Base-by-base conservation (phyloP, 2,797 vertebrate genomes). In the Parauchenoglanis punctatus region DNA sequence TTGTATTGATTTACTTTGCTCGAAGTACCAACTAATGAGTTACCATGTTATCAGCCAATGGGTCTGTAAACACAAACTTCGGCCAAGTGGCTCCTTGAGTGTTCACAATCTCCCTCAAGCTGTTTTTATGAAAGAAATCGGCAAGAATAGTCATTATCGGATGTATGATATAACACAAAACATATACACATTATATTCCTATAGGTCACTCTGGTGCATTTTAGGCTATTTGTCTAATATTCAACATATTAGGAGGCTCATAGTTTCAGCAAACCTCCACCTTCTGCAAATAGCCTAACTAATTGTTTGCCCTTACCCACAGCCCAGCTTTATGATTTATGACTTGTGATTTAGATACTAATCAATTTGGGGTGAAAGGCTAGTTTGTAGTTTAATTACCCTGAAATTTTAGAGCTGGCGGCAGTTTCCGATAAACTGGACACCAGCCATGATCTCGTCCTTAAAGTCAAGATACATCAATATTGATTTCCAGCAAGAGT, bases 11-110 rank as follows among this genome's bases (percentile, higher is more conserved):
- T 90, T 76, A 81, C 85, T 90, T 87, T 84, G 88, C 81, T 88
- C 86, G 59, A 91, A 91, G 88, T 81, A 58, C 88, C 89, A 68
- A 86, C 58, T 90, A 91, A 91, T 91, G 88, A 88, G 89, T 91
- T 85, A 90, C 90, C 84, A 70, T 82, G 85, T 90, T 89, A 91
- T 91, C 87, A 84, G 86, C 77, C 84, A 85, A 31, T 35, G 65
- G 77, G 87, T 89, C 70, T 87, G 83, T 89, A 85, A 90, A 90
- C 81, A 89, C 84, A 83, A 89, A 85, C 72, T 76, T 89, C 56
- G 18, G 83, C 84, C 85, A 77, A 82, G 83, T 70, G 84, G 83
- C 86, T 77, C 86, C 76, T 84, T 31, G 18, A 87, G 49, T 76
- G 77, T 83, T 68, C 84, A 72, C 76, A 84, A 80, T 40, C 44